Conservation (phyloP, 2,797 vertebrate species). For the Rallus crepitans region DNA sequence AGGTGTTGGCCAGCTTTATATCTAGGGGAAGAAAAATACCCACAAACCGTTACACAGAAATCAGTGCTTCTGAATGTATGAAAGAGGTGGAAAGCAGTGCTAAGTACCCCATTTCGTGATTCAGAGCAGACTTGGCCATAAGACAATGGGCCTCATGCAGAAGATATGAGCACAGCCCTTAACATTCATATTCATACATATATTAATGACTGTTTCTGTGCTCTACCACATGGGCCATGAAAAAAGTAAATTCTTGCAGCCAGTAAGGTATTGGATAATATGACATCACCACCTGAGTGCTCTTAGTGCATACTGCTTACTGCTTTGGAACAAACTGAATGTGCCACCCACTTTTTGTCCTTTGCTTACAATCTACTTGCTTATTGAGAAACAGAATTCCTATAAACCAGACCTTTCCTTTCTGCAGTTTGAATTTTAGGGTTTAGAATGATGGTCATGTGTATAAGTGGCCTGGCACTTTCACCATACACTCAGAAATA, state of each 20-base stretch:
- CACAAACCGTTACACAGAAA: neutral
- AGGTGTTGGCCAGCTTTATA: constrained; percentile 80
- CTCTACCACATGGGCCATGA: neutral
- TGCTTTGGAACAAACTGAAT: neutral
- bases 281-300: neutral
- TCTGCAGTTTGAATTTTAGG: neutral
- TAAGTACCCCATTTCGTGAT: neutral
- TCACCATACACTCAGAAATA: neutral
- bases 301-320: neutral
- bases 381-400: neutral
- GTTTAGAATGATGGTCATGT: neutral
- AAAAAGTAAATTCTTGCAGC: neutral
- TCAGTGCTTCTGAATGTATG: neutral
- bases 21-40: constrained; percentile 67
- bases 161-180: neutral
- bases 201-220: neutral
- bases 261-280: neutral
- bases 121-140: neutral
- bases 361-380: neutral
- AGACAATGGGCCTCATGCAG: accelerated
- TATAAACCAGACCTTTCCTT: neutral
- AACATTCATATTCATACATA: neutral
- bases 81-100: neutral
- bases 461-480: neutral
- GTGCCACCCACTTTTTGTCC: neutral